Percentiles rank a stretch among this genome's conserved stretches.
These are phyloP conservation scores for Rhingia rostrata DNA, from an alignment of 2,888 invertebrate species.

Conservation along the genomic window DNA sequence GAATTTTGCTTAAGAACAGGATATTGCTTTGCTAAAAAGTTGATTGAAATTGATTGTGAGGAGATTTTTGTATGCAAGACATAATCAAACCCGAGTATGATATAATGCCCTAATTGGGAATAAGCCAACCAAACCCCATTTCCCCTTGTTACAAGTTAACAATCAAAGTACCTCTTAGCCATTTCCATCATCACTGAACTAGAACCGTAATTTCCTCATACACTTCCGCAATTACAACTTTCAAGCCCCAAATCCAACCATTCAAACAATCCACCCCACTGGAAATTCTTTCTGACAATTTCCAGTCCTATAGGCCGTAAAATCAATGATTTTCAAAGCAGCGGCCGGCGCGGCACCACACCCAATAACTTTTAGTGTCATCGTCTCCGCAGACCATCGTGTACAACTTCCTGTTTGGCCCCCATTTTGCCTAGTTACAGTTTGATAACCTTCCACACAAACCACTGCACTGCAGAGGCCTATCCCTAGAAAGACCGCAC, in stretches of 20 bases:
- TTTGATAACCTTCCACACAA: constrained; percentile 53
- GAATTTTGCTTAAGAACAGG: too few relatives aligned
- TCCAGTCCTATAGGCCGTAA: constrained; percentile 10
- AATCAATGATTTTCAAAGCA: constrained; percentile 34
- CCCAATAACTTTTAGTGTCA: constrained; percentile 36
- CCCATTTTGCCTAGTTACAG: constrained; percentile 63
- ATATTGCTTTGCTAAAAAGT: too few relatives aligned
- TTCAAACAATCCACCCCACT: constrained; percentile 46
- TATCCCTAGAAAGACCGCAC: constrained; percentile 24
- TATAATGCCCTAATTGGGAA: too few relatives aligned
- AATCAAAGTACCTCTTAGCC: not conserved
- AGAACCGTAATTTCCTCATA: constrained; percentile 5
- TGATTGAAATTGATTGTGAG: too few relatives aligned
- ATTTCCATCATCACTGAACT: not conserved
- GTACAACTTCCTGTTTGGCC: constrained; percentile 48
- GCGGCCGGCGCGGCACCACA: constrained; percentile 32
- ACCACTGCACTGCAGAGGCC: constrained; percentile 24
- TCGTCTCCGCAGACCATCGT: constrained; percentile 10
- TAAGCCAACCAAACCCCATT: too few relatives aligned
- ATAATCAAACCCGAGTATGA: too few relatives aligned
- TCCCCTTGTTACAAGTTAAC: too few relatives aligned
- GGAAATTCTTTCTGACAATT: constrained; percentile 40
- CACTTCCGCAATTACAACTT: constrained; percentile 24
- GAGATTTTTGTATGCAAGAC: too few relatives aligned
- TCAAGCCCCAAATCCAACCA: not conserved